Evolutionary conservation across 2,113 vertebrate species (phyloP).

Genomic region (Corydoras maculifer): DNA sequence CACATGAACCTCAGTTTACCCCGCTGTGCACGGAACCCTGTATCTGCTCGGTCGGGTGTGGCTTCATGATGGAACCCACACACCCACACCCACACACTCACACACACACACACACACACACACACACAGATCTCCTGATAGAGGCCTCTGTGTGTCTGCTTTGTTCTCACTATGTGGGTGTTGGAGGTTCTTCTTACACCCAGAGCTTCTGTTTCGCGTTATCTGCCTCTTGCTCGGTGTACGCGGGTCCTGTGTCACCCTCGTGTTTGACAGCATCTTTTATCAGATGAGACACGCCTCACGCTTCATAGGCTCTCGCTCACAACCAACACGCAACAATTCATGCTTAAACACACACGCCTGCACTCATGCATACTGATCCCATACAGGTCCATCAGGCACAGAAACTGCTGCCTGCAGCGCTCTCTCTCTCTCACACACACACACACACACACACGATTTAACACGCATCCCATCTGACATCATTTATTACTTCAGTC

Average conservation of each 20-base stretch:
- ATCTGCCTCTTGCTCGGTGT: conserved; percentile 13
- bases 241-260: conserved; percentile 31
- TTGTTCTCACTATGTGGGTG: conserved; percentile 30
- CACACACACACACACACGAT: conserved; percentile 24
- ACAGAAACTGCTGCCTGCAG: no score
- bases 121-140: not conserved
- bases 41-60: no score
- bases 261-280: conserved; percentile 45
- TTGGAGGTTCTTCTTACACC: conserved; percentile 9
- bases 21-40: no score
- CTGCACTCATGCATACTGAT: conserved; percentile 13
- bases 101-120: conserved; percentile 2
- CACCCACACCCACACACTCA: not conserved
- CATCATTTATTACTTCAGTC: not conserved
- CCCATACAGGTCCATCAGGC: no score
- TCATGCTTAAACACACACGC: conserved; percentile 26
- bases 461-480: not conserved
- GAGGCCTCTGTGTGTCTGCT: conserved; percentile 2
- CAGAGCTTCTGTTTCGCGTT: not conserved
- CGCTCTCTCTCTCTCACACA: no score
- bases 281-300: conserved; percentile 44
- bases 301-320: conserved; percentile 45
- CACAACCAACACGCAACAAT: not conserved
- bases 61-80: no score
- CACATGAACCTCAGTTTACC: no score